Evolutionary conservation across 1,140 invertebrate species (phyloP).

Genomic region (Apis mellifera): DNA sequence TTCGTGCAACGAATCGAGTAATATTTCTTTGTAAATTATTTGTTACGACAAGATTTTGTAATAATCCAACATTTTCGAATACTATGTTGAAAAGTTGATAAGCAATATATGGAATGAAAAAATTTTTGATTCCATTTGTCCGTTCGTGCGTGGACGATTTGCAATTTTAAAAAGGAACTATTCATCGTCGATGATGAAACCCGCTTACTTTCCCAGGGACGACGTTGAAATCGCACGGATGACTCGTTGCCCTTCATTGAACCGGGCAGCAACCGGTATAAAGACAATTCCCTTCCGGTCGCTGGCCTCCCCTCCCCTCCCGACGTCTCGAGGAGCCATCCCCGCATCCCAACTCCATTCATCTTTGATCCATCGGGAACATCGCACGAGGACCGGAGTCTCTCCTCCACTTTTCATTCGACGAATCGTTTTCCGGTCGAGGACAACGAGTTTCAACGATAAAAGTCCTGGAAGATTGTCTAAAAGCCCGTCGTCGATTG

Average conservation of each 20-base stretch:
- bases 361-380: slow-evolving; percentile 54
- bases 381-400: slow-evolving; percentile 27
- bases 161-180: background rate
- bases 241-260: slow-evolving; percentile 55
- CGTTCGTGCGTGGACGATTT: no score
- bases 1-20: no score
- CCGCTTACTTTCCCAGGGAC: background rate
- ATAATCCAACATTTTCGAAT: no score
- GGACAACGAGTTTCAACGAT: background rate
- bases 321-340: slow-evolving; percentile 43
- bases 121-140: no score
- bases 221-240: slow-evolving; percentile 35
- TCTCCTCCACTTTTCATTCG: slow-evolving; percentile 8
- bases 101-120: no score
- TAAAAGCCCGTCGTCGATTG: background rate
- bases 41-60: no score
- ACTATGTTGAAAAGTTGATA: no score
- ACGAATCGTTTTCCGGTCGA: background rate
- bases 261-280: slow-evolving; percentile 48
- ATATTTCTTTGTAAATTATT: no score
- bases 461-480: background rate
- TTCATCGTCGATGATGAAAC: background rate
- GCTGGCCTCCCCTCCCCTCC: background rate
- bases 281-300: slow-evolving; percentile 55
- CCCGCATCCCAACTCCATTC: slow-evolving; percentile 36